Base-by-base conservation (phyloP, 1,140 invertebrate species). In the Pseudomyrmex sp. region DNA sequence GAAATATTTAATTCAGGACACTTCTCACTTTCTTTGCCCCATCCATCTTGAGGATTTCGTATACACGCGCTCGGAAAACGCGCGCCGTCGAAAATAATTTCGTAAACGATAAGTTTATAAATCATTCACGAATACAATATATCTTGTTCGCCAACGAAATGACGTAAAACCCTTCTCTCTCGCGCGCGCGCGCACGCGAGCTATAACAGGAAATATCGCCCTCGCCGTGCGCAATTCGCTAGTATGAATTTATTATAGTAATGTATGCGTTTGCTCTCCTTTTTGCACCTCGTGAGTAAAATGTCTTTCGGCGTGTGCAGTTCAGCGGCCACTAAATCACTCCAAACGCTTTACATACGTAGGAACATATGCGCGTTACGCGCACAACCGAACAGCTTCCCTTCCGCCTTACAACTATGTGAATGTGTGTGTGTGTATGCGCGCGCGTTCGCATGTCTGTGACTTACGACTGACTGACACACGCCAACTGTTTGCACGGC, bases 391-490 rank as follows among this genome's bases (percentile, higher is more conserved):
- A 20, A 26, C 12, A 5, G 12, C 35, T 12, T 48, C 66, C 62
- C 8, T 68, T 59, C 77, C 58, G 50, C 3, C 50, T 52, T 52
- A 52, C 12, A 52, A 52, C 0, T 35, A 7, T 35, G 26, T 26
- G 3, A 2, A 26, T 26, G 5, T 35, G 35, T 35, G 35, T 5
- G 35, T 35, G 35, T 35, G 35, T 26, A 26, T 4, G 26, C 26
- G 26, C 26, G 26, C 26, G 26, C 26, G 26, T 26, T 26, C 35
- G 35, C 0, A 3, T 35, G 58, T 61, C 18, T 48, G 56, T 62
- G 26, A 74, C 69, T 86, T 86, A 74, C 73, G 85, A 86, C 66
- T 85, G 61, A 75, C 26, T 77, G 85, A 87, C 86, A 77, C 52
- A 65, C 68, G 20, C 59, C 61, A 58, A 35, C 9, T 58, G 65